Evolutionary conservation across 2,113 vertebrate species (phyloP).

Genomic region (Craseonycteris thonglongyai): DNA sequence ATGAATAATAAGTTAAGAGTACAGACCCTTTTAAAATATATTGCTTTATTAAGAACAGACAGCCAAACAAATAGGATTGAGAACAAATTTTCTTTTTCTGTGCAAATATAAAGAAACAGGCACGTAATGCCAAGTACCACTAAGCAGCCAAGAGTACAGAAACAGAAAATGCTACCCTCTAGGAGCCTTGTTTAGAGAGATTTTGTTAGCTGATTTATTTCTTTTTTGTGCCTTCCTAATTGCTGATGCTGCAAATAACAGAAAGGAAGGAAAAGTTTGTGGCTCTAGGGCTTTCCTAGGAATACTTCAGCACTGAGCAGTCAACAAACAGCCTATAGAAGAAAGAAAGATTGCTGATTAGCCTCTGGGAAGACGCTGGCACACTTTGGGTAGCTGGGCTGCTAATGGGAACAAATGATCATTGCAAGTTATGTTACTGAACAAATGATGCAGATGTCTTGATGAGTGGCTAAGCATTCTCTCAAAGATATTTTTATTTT

Average conservation of each 20-base stretch:
- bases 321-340: constrained; percentile 52
- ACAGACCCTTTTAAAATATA: background rate
- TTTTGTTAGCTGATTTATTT: constrained; percentile 15
- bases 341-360: constrained; percentile 58
- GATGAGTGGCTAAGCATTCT: background rate
- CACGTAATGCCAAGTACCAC: background rate
- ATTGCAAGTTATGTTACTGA: constrained; percentile 44
- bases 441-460: background rate
- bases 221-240: constrained; percentile 57
- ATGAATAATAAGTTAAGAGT: constrained; percentile 38
- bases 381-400: background rate
- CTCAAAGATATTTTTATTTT: background rate
- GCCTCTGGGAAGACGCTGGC: background rate
- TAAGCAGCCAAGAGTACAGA: background rate
- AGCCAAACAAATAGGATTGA: background rate
- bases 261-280: background rate
- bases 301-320: constrained; percentile 29
- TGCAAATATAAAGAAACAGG: constrained; percentile 60
- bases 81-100: constrained; percentile 45
- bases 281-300: background rate
- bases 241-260: background rate
- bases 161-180: background rate
- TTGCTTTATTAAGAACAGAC: background rate
- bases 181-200: background rate
- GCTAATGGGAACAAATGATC: constrained; percentile 14